Conservation (phyloP, 2,113 vertebrate species). For the Odobenus rosmarus region DNA sequence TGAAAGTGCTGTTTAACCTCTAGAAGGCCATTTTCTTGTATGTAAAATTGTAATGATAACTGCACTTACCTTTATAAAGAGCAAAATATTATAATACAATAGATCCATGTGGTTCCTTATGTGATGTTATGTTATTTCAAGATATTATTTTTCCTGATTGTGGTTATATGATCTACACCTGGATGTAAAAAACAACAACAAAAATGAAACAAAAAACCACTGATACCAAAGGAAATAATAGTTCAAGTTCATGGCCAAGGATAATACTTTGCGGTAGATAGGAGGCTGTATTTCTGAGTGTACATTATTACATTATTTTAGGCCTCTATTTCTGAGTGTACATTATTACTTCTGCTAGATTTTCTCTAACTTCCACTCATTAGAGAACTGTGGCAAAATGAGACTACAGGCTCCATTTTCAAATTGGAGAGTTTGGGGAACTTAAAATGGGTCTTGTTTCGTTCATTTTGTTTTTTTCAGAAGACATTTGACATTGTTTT, state of each 20-base stretch:
- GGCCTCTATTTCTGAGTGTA: background rate
- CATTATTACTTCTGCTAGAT: background rate
- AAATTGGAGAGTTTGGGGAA: background rate
- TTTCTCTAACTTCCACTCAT: background rate
- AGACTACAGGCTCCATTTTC: background rate
- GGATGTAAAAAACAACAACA: background rate
- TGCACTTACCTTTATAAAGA: background rate
- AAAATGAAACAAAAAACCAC: background rate
- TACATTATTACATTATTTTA: background rate
- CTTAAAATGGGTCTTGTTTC: background rate
- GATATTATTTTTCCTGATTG: background rate
- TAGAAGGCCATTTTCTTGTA: background rate
- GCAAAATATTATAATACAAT: background rate
- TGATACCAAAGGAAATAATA: conserved; percentile 20
- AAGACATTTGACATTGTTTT: background rate
- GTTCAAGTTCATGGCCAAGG: background rate
- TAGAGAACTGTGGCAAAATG: background rate
- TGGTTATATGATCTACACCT: background rate
- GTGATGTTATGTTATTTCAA: background rate
- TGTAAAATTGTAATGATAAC: background rate
- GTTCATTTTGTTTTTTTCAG: background rate
- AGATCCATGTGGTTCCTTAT: background rate
- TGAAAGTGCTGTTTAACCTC: conserved; percentile 3
- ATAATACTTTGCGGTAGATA: background rate
- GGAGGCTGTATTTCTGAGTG: background rate